Conservation (phyloP, 2,888 invertebrate genomes). For the Leucozona laternaria region DNA sequence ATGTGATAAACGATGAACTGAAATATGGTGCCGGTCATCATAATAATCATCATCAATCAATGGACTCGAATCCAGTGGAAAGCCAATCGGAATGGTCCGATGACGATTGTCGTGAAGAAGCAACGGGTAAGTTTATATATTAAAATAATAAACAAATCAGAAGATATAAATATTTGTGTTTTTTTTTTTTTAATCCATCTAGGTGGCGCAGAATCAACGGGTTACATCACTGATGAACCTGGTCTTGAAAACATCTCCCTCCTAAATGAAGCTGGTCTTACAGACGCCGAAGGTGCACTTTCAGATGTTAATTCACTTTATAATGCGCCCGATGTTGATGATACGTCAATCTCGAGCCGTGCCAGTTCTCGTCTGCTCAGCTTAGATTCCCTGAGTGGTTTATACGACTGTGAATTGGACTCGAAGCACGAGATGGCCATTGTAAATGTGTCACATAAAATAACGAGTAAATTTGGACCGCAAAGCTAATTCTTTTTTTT, state of each 20-base stretch:
- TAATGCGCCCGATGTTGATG: constrained; percentile 87
- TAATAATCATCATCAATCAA: constrained; percentile 82
- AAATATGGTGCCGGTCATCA: constrained; percentile 84
- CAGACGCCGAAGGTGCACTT: constrained; percentile 94
- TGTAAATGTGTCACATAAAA: constrained; percentile 84
- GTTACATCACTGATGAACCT: constrained; percentile 94
- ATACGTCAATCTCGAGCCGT: constrained; percentile 92
- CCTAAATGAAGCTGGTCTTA: constrained; percentile 93
- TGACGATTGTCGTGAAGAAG: constrained; percentile 87
- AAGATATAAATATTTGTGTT: not conserved
- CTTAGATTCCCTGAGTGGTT: constrained; percentile 91
- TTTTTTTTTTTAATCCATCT: not conserved
- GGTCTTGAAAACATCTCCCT: constrained; percentile 93
- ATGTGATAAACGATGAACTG: constrained; percentile 84
- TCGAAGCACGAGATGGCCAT: constrained; percentile 84
- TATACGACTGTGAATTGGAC: constrained; percentile 88
- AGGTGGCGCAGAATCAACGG: constrained; percentile 89
- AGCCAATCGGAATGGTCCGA: constrained; percentile 94
- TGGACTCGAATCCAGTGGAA: constrained; percentile 85
- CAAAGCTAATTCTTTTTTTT: constrained; percentile 76
- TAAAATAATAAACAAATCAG: not conserved
- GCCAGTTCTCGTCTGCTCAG: constrained; percentile 93
- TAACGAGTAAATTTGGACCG: constrained; percentile 83
- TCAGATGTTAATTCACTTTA: constrained; percentile 94
- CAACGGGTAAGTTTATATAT: constrained; percentile 83